Evolutionary conservation across 2,797 vertebrate species (phyloP), one percentile per base, ranked within the genome.

Genomic region (Cetoscarus ocellatus): DNA sequence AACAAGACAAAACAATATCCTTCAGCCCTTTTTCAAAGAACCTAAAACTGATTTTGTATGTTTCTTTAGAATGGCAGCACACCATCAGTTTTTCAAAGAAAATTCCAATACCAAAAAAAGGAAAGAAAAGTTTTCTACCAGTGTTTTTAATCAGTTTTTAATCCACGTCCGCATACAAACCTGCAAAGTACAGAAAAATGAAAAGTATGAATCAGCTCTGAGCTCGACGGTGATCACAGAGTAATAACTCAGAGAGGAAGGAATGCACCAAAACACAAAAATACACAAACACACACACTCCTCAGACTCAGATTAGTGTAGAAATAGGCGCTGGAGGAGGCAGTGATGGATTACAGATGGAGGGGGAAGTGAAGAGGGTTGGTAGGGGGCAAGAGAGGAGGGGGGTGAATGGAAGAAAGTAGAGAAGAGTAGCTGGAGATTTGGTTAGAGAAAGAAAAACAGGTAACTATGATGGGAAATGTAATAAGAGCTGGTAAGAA

Each of bases 171-270:
- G 61, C 40, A 73, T 14, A 57, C 39, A 76, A 51, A 68, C 40
- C 38, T 70, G 54, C 43, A 67, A 70, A 42, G 36, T 54, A 54
- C 47, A 51, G 44, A 65, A 49, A 62, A 40, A 47, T 57, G 6
- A 47, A 12, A 44, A 38, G 15, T 54, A 56, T 61, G 68, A 51
- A 61, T 49, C 36, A 57, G 73, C 67, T 72, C 56, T 52, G 35
- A 61, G 69, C 58, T 86, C 80, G 77, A 48, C 44, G 67, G 60
- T 77, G 80, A 85, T 85, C 80, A 85, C 52, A 82, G 71, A 73
- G 69, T n/a, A 87, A 88, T 90, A 85, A 82, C 83, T 88, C 84
- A 79, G 65, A 54, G 10, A 55, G 61, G 50, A 55, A 51, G 27
- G 43, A 36, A 67, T 6, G 45, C 38, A 53, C 40, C 0, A 6